Evolutionary conservation across 1,140 invertebrate species (phyloP).

Genomic region (Zaprionus gabonicus): DNA sequence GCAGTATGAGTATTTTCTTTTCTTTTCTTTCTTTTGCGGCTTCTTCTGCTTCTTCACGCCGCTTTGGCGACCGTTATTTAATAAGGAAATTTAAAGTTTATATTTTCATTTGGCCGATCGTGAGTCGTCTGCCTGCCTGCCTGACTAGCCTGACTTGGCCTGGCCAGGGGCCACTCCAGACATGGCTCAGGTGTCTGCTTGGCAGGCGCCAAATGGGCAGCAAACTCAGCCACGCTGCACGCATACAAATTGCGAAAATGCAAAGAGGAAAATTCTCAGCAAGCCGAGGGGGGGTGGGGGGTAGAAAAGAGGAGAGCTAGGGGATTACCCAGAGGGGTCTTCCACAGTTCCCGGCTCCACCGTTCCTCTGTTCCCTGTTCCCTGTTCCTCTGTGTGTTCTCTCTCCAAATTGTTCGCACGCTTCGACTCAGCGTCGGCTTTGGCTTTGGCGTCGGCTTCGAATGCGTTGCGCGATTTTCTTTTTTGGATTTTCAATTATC

Average conservation of each 20-base stretch:
- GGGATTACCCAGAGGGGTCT: not conserved
- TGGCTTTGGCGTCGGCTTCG: conserved; percentile 46
- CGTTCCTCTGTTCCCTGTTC: not conserved
- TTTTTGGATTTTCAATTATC: conserved; percentile 79
- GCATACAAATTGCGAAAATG: conserved; percentile 66
- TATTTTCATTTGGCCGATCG: conserved; percentile 58
- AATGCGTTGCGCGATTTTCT: conserved; percentile 74
- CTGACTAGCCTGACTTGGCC: conserved; percentile 13
- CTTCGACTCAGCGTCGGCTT: conserved; percentile 39
- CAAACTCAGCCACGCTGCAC: conserved; percentile 57
- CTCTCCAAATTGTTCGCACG: conserved; percentile 74
- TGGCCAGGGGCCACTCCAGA: conserved; percentile 27
- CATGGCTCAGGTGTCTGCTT: conserved; percentile 44
- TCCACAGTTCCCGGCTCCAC: not conserved
- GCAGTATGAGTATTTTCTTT: conserved; percentile 8
- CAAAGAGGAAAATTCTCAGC: conserved; percentile 56
- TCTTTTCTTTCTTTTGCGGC: not conserved
- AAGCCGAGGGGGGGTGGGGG: not conserved
- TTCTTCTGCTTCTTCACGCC: conserved; percentile 16
- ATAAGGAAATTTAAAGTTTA: conserved; percentile 71
- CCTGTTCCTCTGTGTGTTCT: conserved; percentile 4
- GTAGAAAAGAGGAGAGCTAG: not conserved
- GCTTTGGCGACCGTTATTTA: conserved; percentile 75
- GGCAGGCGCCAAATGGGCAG: conserved; percentile 74
- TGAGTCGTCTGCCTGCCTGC: conserved; percentile 24